Conservation (phyloP, 92 coral and sea anemone genomes). For the Pocillopora meandrina region DNA sequence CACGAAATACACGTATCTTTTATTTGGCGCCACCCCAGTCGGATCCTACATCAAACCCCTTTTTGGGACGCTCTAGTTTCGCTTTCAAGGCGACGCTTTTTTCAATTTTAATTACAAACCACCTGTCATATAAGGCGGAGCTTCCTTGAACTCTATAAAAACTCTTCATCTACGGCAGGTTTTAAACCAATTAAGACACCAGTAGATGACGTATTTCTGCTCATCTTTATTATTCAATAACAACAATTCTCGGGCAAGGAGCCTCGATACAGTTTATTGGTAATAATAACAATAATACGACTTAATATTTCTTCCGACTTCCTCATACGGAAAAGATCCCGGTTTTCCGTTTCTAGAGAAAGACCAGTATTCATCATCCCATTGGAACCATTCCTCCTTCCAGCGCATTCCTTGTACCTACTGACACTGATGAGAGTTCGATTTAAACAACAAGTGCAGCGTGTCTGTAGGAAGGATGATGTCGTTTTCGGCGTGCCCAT, state of each 20-base stretch:
- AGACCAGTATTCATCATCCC: slow-evolving; percentile 9
- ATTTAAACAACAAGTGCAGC: slow-evolving; percentile 37
- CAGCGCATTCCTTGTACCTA: slow-evolving; percentile 31
- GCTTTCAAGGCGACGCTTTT: too few species aligned
- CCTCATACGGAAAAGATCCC: neutral
- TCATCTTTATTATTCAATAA: neutral
- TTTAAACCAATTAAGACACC: too few species aligned
- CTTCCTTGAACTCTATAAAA: too few species aligned
- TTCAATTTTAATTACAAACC: too few species aligned
- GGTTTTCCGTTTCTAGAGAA: neutral
- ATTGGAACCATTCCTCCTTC: slow-evolving; percentile 10
- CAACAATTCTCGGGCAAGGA: neutral
- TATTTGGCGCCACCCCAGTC: too few species aligned
- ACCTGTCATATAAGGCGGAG: too few species aligned
- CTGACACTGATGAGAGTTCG: slow-evolving; percentile 37
- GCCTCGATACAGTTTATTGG: neutral
- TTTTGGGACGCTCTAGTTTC: too few species aligned
- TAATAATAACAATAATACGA: slow-evolving; percentile 13
- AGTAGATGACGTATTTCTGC: too few species aligned
- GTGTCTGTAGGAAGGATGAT: slow-evolving; percentile 37
- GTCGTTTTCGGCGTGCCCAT: slow-evolving; percentile 27
- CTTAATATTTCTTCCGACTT: slow-evolving; percentile 3
- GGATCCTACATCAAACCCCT: too few species aligned
- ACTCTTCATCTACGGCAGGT: too few species aligned
- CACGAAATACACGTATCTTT: too few species aligned